Base-by-base conservation (phyloP, 35 echinoderm and acorn worm species). In the Anneissia japonica region DNA sequence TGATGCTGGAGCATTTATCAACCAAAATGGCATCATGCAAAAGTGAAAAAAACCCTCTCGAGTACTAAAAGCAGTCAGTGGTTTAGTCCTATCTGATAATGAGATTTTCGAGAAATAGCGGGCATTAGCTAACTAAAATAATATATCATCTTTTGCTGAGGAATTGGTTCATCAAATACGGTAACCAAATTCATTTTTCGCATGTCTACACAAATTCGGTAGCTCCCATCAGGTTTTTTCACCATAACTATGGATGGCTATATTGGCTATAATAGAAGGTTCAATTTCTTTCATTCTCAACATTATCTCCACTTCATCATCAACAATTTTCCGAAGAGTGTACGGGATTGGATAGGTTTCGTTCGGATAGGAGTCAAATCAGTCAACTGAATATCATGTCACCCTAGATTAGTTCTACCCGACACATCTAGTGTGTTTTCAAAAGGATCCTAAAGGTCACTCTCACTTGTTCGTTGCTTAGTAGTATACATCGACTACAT, bases 131-230 rank as follows among this genome's bases (percentile, higher is more conserved):
- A 87, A 79, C 34, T 79, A 30, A 23, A 75, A 7, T 11, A 87
- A 87, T 38, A 87, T 78, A 30, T 87, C 85, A n/a, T n/a, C 31
- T 74, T 34, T 46, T 38, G 74, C 31, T 87, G 39, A 0, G 76
- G 85, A 0, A 87, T 46, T 6, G 85, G 85, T 79, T 87, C 85
- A 46, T 87, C 85, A 79, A 87, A 87, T 30, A 87, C 56, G 21
- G 85, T 87, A 14, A 76, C 55, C 38, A 32, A 13, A 34, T 87
- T 87, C 14, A 87, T 35, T 41, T 74, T 64, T 12, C 85, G 38
- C 21, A 79, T 45, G 28, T 87, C 80, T 37, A 82, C 75, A 35
- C 85, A 87, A 46, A 36, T 45, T 16, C 74, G 6, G 32, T 79
- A 17, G 3, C 0, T 14, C 12, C 46, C 83, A 7, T 75, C 46